Percentiles rank a stretch among this genome's conserved stretches.
These are phyloP conservation scores for Carcinoscorpius rotundicauda DNA, from an alignment of 1,140 invertebrate genomes.

Conservation along the genomic window DNA sequence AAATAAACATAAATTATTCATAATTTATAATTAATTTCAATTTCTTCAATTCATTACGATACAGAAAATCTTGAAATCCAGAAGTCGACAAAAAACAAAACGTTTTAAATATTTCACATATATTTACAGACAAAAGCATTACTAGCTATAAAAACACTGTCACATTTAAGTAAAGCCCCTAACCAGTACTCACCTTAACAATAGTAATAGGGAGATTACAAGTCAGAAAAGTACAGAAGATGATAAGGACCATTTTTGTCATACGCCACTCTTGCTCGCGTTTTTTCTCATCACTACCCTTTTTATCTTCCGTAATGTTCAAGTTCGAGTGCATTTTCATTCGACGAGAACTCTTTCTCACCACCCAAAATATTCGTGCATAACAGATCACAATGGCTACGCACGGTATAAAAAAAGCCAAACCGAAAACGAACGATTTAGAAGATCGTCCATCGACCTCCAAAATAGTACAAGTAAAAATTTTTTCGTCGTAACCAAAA, in stretches of 20 bases:
- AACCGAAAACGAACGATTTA: slow-evolving; percentile 69
- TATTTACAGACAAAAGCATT: no score
- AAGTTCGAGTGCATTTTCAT: slow-evolving; percentile 8
- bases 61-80: no score
- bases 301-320: neutral
- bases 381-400: slow-evolving; percentile 69
- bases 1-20: no score
- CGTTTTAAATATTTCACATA: no score
- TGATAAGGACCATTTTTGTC: slow-evolving; percentile 68
- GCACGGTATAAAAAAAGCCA: slow-evolving; percentile 68
- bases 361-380: slow-evolving; percentile 69
- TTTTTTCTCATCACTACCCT: slow-evolving; percentile 10
- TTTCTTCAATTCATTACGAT: no score
- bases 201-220: slow-evolving; percentile 76
- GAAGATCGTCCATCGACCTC: slow-evolving; percentile 53
- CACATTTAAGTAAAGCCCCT: no score
- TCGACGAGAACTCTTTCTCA: slow-evolving; percentile 40
- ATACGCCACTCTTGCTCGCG: slow-evolving; percentile 39
- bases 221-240: slow-evolving; percentile 67
- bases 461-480: slow-evolving; percentile 34
- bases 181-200: slow-evolving; percentile 48
- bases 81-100: no score
- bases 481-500: slow-evolving; percentile 50
- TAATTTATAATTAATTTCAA: no score
- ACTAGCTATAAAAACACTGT: no score